Conservation (phyloP, 23 tunicate species). For the Oikopleura albicans region DNA sequence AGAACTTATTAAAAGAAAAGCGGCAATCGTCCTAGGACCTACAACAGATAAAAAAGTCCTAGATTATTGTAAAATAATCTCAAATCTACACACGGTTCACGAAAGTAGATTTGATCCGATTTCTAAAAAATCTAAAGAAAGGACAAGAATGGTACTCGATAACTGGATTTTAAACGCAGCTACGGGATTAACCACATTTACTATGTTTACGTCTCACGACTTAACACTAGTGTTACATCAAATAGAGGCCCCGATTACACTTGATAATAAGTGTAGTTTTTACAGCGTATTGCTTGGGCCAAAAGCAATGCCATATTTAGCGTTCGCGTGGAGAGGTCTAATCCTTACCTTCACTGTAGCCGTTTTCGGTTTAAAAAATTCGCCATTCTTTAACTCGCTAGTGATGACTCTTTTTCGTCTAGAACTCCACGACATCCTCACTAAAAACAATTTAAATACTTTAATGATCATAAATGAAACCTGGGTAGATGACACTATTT, state of each 20-base stretch:
- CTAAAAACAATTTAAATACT: not conserved
- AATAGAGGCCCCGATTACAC: not conserved
- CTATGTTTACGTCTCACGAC: not conserved
- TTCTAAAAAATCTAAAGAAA: not conserved
- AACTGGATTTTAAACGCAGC: not conserved
- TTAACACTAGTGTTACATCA: not conserved
- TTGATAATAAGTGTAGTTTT: not conserved
- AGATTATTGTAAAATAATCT: not conserved
- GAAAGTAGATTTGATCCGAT: not conserved
- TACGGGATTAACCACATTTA: not conserved
- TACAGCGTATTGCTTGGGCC: not conserved
- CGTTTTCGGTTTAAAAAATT: not conserved
- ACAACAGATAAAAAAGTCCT: not conserved
- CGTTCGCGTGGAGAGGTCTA: not conserved
- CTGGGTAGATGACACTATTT: not conserved
- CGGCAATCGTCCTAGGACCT: not conserved
- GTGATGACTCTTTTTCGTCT: not conserved
- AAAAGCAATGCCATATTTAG: not conserved
- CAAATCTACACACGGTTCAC: not conserved
- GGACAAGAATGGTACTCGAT: not conserved
- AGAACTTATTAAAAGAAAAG: not conserved
- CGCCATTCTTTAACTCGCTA: not conserved
- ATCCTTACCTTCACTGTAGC: not conserved
- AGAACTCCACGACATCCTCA: not conserved
- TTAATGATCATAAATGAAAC: not conserved